These are phyloP conservation scores for Torymus aiolomorphi DNA, from an alignment of 2,888 invertebrate genomes.

Conservation along the genomic window DNA sequence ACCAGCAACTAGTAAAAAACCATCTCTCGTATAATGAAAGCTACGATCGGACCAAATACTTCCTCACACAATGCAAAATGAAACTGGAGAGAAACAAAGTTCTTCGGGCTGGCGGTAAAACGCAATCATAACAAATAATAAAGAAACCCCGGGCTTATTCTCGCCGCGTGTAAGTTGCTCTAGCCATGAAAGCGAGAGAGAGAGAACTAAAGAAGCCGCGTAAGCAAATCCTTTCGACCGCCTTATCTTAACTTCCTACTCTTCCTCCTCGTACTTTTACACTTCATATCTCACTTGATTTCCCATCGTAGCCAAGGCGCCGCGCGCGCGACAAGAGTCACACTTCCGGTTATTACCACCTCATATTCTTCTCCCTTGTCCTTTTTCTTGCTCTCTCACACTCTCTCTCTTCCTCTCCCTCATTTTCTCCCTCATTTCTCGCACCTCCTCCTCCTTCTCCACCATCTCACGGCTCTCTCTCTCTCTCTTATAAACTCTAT, in stretches of 20 bases:
- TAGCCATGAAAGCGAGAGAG: background rate
- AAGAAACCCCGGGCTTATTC: too few relatives aligned
- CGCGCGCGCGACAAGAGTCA: conserved; percentile 21
- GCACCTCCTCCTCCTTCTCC: too few relatives aligned
- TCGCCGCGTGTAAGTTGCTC: too few relatives aligned
- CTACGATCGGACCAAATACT: too few relatives aligned
- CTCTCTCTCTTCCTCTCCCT: background rate
- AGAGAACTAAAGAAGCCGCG: conserved; percentile 2
- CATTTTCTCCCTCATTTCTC: background rate
- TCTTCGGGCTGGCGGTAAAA: too few relatives aligned
- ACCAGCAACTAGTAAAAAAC: too few relatives aligned
- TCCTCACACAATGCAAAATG: too few relatives aligned
- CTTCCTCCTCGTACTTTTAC: conserved; percentile 23
- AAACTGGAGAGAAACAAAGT: too few relatives aligned
- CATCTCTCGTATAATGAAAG: too few relatives aligned
- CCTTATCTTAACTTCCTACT: conserved; percentile 23
- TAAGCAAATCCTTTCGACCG: conserved; percentile 43
- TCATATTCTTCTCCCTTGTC: conserved; percentile 15
- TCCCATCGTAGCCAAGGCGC: conserved; percentile 28
- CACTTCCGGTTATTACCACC: conserved; percentile 55
- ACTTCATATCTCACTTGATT: conserved; percentile 52
- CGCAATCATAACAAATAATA: too few relatives aligned
- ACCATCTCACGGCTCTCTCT: background rate
- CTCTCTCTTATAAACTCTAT: conserved; percentile 48
- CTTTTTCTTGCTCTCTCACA: too few relatives aligned